Evolutionary conservation across 2,888 invertebrate species (phyloP), one percentile per base, ranked within the genome.

Genomic region (Agonopterix subpropinquella): DNA sequence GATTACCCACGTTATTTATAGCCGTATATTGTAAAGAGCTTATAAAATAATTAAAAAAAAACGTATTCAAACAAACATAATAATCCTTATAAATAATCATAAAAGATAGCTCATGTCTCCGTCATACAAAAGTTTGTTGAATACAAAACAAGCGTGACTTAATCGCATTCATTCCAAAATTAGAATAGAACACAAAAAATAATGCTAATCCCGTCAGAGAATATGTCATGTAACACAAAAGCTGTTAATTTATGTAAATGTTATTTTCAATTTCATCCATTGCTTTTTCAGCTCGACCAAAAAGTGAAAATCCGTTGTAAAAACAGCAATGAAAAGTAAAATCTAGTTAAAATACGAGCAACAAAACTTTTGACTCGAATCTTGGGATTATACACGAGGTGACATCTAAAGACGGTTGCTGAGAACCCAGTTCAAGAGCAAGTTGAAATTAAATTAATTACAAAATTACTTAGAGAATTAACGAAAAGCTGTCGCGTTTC

Each of bases 361-460:
- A 47, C 41, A 8, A 15, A 18, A 18, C 18, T 45, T 44, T 39
- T 10, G n/a, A 28, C 28, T 37, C 43, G 37, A 18, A 47, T 43
- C 39, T 39, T 41, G 36, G 37, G 47, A 28, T 47, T 47, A 48
- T 41, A 15, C 47, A 44, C 41, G 45, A 41, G 18, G 36, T 45
- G 49, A 49, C 49, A 42, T 49, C 45, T 42, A 44, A 45, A 45
- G 49, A 49, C 44, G 43, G 45, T 28, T 46, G 9, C 35, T 43
- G 39, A 49, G 49, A 52, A 49, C 49, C 43, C 37, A 11, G 48
- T 44, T 51, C 50, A 50, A 46, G 44, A 45, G 47, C 46, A 44
- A 55, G 43, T 51, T 46, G 41, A 59, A 61, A 61, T 63, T 56
- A 53, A 59, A 63, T 59, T 62, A 62, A 63, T 61, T 63, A 59